Conservation (phyloP, 2,888 invertebrate species). For the Hemistola chrysoprasaria region DNA sequence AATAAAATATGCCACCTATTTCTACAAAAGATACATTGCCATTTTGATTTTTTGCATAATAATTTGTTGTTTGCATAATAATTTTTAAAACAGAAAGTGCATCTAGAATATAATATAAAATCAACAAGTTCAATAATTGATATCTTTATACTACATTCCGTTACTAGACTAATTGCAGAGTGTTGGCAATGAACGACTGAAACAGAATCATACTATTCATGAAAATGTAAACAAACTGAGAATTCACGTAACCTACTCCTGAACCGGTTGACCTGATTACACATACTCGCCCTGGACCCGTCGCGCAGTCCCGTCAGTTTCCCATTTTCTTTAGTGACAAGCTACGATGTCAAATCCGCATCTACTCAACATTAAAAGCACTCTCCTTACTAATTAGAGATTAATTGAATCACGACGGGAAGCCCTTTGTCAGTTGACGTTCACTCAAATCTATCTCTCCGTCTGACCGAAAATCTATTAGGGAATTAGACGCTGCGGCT, state of each 20-base stretch:
- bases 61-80: no score
- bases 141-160: no score
- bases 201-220: neutral
- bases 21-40: no score
- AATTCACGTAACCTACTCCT: constrained; percentile 21
- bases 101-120: no score
- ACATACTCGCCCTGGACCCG: constrained; percentile 47
- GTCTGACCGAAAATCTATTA: constrained; percentile 7
- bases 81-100: no score
- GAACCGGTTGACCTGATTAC: constrained; percentile 58
- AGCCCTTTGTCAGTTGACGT: constrained; percentile 51
- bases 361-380: constrained; percentile 74
- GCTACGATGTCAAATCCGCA: constrained; percentile 68
- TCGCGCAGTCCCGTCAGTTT: constrained; percentile 63
- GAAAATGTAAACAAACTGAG: constrained; percentile 16
- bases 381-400: constrained; percentile 76
- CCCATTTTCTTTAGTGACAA: constrained; percentile 71
- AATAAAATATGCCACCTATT: no score
- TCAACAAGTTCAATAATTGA: no score
- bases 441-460: constrained; percentile 23
- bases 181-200: no score
- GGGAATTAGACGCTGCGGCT: neutral
- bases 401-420: constrained; percentile 71
- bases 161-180: no score
- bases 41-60: no score